Conservation (phyloP, 2,113 vertebrate genomes). For the Bothrops jararaca region DNA sequence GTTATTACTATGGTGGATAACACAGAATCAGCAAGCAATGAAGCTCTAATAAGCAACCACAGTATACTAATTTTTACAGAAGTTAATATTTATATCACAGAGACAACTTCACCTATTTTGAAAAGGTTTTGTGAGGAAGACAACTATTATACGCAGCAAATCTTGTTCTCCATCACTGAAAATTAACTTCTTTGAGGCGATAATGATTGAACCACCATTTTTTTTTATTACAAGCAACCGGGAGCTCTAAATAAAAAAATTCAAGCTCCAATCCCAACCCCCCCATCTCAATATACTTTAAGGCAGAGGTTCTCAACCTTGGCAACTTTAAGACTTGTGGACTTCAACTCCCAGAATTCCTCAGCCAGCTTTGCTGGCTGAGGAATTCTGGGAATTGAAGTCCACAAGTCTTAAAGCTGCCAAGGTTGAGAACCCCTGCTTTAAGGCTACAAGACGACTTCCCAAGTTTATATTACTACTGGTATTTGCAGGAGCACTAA, state of each 20-base stretch:
- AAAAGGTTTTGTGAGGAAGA: conserved; percentile 53
- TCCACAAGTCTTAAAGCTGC: too few relatives aligned
- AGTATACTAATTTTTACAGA: background rate
- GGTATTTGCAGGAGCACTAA: background rate
- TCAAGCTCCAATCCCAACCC: background rate
- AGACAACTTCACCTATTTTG: conserved; percentile 13
- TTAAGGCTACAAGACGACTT: background rate
- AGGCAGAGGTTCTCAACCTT: too few relatives aligned
- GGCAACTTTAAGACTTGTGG: too few relatives aligned
- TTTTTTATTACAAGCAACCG: background rate
- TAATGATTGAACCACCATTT: background rate
- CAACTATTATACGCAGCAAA: conserved; percentile 51
- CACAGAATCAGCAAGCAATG: conserved; percentile 48
- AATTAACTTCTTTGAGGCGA: background rate
- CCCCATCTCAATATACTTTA: background rate
- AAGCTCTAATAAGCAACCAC: conserved; percentile 18
- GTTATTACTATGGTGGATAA: conserved; percentile 38
- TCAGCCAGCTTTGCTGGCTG: too few relatives aligned
- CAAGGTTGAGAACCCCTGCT: too few relatives aligned
- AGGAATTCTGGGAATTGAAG: too few relatives aligned
- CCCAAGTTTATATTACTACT: background rate
- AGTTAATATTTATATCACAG: background rate
- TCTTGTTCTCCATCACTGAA: conserved; percentile 44
- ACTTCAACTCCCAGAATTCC: too few relatives aligned
- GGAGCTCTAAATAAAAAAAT: background rate